Conservation (phyloP, 2,888 invertebrate genomes). For the Gortyna flavago region DNA sequence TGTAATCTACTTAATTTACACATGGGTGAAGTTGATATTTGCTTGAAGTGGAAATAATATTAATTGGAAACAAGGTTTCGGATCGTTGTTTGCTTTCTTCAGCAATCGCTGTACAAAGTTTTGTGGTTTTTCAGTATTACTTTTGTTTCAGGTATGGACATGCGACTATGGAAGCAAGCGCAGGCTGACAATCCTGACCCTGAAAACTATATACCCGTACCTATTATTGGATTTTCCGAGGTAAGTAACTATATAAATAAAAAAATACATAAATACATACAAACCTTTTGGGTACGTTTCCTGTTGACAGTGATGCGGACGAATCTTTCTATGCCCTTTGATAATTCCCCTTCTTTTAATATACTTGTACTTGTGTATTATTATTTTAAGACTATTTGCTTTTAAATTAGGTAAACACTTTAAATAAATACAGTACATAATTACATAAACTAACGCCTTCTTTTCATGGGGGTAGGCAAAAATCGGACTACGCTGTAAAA, state of each 20-base stretch:
- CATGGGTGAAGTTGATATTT: not conserved
- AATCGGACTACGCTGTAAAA: too few relatives aligned
- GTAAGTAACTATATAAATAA: slow-evolving; percentile 68
- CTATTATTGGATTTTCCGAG: slow-evolving; percentile 97
- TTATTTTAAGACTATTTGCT: too few relatives aligned
- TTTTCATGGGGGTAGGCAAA: too few relatives aligned
- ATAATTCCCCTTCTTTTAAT: too few relatives aligned
- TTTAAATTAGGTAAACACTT: too few relatives aligned
- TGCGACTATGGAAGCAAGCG: slow-evolving; percentile 98
- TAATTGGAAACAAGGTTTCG: not conserved
- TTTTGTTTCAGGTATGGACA: slow-evolving; percentile 94
- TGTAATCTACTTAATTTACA: not conserved
- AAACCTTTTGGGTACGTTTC: too few relatives aligned
- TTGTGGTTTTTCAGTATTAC: not conserved
- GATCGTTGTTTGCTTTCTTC: not conserved
- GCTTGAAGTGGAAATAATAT: not conserved
- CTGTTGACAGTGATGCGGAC: too few relatives aligned
- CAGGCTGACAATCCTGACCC: slow-evolving; percentile 98
- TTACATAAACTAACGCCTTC: not conserved
- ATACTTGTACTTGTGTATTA: too few relatives aligned
- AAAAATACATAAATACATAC: not conserved
- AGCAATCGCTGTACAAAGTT: not conserved
- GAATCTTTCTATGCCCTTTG: too few relatives aligned
- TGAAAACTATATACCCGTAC: slow-evolving; percentile 96
- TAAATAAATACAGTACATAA: too few relatives aligned